Evolutionary conservation across 2,797 vertebrate genomes (phyloP), one percentile per base, ranked within the genome.

Genomic region (Eospalax fontanierii): DNA sequence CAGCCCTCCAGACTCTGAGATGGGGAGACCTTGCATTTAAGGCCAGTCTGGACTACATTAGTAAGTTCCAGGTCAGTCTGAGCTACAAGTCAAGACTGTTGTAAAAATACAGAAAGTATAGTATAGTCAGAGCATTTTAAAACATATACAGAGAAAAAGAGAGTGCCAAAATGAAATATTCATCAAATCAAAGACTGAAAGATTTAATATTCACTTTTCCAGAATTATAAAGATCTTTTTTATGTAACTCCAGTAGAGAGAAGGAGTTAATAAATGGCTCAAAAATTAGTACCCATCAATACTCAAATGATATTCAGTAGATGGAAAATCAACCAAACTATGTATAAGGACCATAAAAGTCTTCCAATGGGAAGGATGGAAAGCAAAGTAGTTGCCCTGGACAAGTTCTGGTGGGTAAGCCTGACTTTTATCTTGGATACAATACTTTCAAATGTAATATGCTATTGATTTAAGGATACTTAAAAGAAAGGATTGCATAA

Each of bases 401-500:
- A 93, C 73, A 82, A 86, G 33, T 83, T 43, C 71, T 40, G 54
- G 74, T 85, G 35, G 66, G 14, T 43, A 86, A n/a, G 65, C 6
- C 6, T 89, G 76, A 94, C 61, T 95, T 92, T 88, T 83, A 86
- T 95, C 63, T 87, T 85, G 33, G 38, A 83, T 75, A 87, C 9
- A 75, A 74, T 74, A 73, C 28, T 94, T 93, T 83, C 33, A 95
- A 93, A 94, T 43, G 79, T 90, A 93, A 92, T 94, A 81, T 73
- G 75, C 81, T 93, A 94, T 2, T 89, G 94, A 96, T 90, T 92
- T 90, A 90, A 93, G 93, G 94, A 95, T 46, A 93, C 82, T 93
- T 61, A 76, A 86, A 96, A 89, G 59, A 85, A 89, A 91, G 63
- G n/a, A 89, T 1, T 89, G 68, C 61, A 43, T 57, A 94, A 95